Conservation (phyloP, 2,113 vertebrate species). For the Melanostigma gelatinosum region DNA sequence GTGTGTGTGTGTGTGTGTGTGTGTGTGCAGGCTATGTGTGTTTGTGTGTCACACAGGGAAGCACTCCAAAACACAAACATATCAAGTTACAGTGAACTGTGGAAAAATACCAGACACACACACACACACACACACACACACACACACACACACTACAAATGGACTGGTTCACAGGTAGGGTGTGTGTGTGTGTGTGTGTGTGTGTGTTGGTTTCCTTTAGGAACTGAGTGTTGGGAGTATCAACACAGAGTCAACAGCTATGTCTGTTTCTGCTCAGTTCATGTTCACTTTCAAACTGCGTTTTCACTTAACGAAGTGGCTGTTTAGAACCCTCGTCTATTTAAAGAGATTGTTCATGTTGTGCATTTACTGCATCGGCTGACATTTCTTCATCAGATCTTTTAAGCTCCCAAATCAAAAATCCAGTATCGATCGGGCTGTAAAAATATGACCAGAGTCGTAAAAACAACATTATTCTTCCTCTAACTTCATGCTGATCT, state of each 20-base stretch:
- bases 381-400: neutral
- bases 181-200: constrained; percentile 8
- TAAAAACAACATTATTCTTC: neutral
- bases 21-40: neutral
- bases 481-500: neutral
- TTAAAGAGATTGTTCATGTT: neutral
- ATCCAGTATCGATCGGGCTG: neutral
- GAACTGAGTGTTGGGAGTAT: constrained; percentile 46
- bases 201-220: constrained; percentile 31
- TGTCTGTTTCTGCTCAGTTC: constrained; percentile 12
- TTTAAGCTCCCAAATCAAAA: neutral
- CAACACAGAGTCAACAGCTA: constrained; percentile 38
- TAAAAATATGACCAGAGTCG: neutral
- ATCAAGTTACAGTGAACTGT: constrained; percentile 42
- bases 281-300: constrained; percentile 28
- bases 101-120: constrained; percentile 29
- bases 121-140: neutral
- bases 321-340: neutral
- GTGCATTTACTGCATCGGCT: neutral
- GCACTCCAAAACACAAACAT: constrained; percentile 40
- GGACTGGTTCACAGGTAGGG: neutral
- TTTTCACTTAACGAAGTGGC: too few relatives aligned
- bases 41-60: constrained; percentile 13
- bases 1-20: neutral
- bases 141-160: neutral